A percentile compares a stretch with the other conserved stretches of the same genome.
Conservation (phyloP, 2,113 vertebrate genomes). For the Hirundichthys speculiger region DNA sequence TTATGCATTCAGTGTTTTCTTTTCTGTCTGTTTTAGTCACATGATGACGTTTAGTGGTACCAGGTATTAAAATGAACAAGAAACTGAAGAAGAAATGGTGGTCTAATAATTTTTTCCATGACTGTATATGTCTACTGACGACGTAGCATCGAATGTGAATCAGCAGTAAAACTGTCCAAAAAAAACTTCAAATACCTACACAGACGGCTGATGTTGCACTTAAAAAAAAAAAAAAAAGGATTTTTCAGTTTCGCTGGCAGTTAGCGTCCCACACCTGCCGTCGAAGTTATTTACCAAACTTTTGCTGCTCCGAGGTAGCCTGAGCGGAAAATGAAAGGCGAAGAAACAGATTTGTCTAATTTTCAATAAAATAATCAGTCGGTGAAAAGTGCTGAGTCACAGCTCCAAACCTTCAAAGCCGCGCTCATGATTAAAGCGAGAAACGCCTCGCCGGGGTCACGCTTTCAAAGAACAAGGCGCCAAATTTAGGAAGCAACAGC, state of each 20-base stretch:
- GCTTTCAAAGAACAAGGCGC: conserved; percentile 58
- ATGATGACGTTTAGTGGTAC: too few species aligned
- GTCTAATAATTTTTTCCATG: too few species aligned
- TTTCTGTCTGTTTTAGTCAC: too few species aligned
- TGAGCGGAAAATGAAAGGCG: neutral
- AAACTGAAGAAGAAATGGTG: too few species aligned
- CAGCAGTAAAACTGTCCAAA: too few species aligned
- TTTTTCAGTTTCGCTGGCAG: neutral
- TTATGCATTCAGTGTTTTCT: too few species aligned
- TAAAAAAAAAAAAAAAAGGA: conserved; percentile 8
- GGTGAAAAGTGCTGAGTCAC: conserved; percentile 67
- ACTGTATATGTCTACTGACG: too few species aligned
- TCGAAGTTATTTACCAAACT: conserved; percentile 15
- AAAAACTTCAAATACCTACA: too few species aligned
- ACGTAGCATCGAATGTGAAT: too few species aligned
- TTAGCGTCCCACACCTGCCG: conserved; percentile 14
- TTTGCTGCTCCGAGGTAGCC: conserved; percentile 12
- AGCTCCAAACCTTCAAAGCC: conserved; percentile 40
- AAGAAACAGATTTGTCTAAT: conserved; percentile 20
- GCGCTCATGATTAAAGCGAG: conserved; percentile 44
- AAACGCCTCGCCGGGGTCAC: conserved; percentile 65
- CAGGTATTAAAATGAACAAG: too few species aligned
- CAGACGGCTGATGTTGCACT: too few species aligned
- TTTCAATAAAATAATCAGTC: conserved; percentile 19
- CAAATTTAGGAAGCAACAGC: conserved; percentile 64